Evolutionary conservation across 2,888 invertebrate species (phyloP), one percentile per base, ranked within the genome.

Genomic region (Nephrotoma appendiculata): DNA sequence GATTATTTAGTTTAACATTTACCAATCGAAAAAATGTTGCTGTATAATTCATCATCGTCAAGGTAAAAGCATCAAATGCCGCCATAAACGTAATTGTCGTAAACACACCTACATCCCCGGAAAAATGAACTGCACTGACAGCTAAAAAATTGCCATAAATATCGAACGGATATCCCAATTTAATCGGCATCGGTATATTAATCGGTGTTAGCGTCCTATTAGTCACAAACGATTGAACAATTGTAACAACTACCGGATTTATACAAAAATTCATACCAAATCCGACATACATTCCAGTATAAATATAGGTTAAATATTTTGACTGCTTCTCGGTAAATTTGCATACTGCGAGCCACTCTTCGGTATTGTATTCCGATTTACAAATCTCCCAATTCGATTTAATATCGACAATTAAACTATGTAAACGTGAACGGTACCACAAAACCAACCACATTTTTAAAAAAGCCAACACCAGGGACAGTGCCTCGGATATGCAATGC

Each of bases 231-330:
- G 86, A 41, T 7, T 19, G 6, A 6, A 15, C n/a, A 15, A 43
- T 41, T 19, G 86, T 57, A 41, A 52, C 7, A 15, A 86, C 9
- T 52, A 57, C 2, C 7, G 86, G 86, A 86, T 86, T 86, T 31
- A 86, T n/a, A 86, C 41, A 86, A 41, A 86, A 86, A 57, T 86
- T 86, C 3, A 57, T 86, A 1, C 86, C 86, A 86, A 86, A 86
- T 41, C 86, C 52, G 19, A 86, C 86, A 57, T 86, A 86, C n/a
- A 44, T 86, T 11, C 41, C n/a, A 9, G 57, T 57, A 52, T 86
- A 86, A 9, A 9, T 3, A 12, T 57, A 86, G 7, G 86, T 6
- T 9, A 86, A 9, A 15, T 57, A 41, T 52, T 52, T 86, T 2
- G 86, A 86, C 42, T 86, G 86, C 9, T 57, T 86, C 7, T 86